Percentiles rank a stretch among this genome's conserved stretches.
These are phyloP conservation scores for Triops longicaudatus DNA, from an alignment of 1,140 invertebrate genomes.

Conservation along the genomic window DNA sequence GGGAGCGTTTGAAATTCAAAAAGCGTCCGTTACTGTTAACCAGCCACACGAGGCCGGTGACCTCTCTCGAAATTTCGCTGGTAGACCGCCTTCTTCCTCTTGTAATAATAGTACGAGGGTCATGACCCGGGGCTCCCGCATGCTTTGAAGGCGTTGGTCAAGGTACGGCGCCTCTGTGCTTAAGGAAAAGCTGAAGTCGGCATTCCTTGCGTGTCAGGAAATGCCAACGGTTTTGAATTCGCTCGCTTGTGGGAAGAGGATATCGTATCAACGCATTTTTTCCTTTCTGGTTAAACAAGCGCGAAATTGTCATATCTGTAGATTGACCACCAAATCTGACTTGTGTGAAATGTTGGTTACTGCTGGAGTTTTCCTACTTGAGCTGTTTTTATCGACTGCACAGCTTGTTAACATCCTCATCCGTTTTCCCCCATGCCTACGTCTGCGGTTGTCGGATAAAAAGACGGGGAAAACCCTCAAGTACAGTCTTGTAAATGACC, in stretches of 20 bases:
- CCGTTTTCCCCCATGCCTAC: background rate
- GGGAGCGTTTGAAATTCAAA: background rate
- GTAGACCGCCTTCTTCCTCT: background rate
- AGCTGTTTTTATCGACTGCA: background rate
- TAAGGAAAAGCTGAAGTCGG: background rate
- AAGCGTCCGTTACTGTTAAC: background rate
- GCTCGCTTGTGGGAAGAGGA: background rate
- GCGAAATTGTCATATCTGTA: too few relatives aligned
- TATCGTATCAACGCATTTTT: background rate
- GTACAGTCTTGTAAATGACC: background rate
- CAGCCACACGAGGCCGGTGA: background rate
- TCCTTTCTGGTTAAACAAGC: too few relatives aligned
- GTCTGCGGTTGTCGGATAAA: background rate
- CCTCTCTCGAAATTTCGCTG: background rate
- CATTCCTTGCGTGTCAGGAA: background rate
- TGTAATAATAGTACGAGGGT: background rate
- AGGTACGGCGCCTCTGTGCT: background rate
- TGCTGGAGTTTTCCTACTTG: too few relatives aligned
- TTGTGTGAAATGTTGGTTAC: too few relatives aligned
- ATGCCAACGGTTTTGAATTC: slow-evolving; percentile 11
- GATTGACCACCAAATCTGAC: too few relatives aligned
- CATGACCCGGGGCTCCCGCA: background rate
- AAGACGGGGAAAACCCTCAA: background rate
- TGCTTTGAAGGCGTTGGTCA: background rate
- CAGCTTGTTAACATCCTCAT: background rate